These are phyloP conservation scores for Calcarius lapponicus DNA, from an alignment of 2,797 vertebrate species.

Conservation along the genomic window DNA sequence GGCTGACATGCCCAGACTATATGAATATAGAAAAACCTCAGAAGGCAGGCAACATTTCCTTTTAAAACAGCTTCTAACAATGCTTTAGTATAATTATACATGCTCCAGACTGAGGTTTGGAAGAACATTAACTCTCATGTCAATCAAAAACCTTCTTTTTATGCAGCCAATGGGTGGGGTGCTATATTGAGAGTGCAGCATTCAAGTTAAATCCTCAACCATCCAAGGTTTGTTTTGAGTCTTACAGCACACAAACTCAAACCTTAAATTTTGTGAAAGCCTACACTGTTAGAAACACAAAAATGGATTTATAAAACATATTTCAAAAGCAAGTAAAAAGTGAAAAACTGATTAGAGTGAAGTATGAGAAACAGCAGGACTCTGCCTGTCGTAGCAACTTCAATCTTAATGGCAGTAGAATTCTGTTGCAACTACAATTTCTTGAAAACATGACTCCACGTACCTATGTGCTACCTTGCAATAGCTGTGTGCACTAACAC, in stretches of 20 bases:
- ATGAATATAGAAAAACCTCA: not conserved
- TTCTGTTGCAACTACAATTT: not conserved
- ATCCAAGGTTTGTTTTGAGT: not conserved
- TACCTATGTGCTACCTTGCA: not conserved
- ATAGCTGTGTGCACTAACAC: not conserved
- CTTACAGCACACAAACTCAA: not conserved
- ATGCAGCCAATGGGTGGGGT: slow-evolving; percentile 9
- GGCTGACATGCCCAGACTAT: not conserved
- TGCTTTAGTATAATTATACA: slow-evolving; percentile 22
- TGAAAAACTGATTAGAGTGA: not conserved
- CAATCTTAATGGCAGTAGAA: not conserved
- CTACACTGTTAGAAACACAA: not conserved
- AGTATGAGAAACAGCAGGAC: slow-evolving; percentile 10
- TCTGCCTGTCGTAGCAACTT: slow-evolving; percentile 4
- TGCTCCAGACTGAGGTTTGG: slow-evolving; percentile 7
- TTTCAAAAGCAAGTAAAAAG: not conserved
- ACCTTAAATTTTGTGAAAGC: not conserved
- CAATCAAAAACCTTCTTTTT: slow-evolving; percentile 9
- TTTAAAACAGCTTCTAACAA: slow-evolving; percentile 27
- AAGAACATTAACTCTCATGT: slow-evolving; percentile 3
- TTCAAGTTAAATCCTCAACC: not conserved
- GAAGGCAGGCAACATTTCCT: not conserved
- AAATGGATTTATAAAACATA: not conserved
- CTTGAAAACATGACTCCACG: not conserved
- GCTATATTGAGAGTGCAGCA: not conserved